Conservation (phyloP, 2,797 vertebrate species). For the Pangasius macronema region DNA sequence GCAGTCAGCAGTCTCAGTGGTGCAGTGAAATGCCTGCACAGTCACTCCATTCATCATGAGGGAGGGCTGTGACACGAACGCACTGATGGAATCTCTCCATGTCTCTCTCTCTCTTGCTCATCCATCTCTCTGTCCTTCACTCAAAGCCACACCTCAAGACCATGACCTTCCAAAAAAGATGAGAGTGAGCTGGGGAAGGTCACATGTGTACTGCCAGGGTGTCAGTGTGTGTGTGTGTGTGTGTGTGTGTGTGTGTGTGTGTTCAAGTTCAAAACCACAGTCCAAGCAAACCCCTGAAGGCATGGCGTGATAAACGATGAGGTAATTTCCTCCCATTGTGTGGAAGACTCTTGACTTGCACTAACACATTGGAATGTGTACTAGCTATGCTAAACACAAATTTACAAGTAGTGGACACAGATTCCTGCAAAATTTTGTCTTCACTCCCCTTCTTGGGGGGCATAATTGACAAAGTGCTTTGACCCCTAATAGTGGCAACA, state of each 20-base stretch:
- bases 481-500: not conserved
- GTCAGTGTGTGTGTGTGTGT: not conserved
- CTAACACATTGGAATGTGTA: constrained; percentile 8
- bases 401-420: no score
- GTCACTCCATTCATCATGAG: constrained; percentile 18
- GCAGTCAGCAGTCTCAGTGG: constrained; percentile 26
- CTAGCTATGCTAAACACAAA: not conserved
- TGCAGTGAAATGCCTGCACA: constrained; percentile 21
- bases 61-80: not conserved
- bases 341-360: not conserved
- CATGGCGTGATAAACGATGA: constrained; percentile 45
- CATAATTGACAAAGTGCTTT: not conserved
- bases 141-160: not conserved
- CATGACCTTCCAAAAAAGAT: constrained; percentile 14
- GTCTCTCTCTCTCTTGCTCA: not conserved
- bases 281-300: constrained; percentile 34
- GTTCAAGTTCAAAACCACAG: not conserved
- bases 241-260: not conserved
- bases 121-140: constrained; percentile 9
- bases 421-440: not conserved
- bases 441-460: not conserved
- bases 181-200: not conserved
- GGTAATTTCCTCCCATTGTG: constrained; percentile 52
- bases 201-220: constrained; percentile 7
- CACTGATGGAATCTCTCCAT: constrained; percentile 6